Conservation (phyloP, 2,113 vertebrate genomes). For the Seriola quinqueradiata region DNA sequence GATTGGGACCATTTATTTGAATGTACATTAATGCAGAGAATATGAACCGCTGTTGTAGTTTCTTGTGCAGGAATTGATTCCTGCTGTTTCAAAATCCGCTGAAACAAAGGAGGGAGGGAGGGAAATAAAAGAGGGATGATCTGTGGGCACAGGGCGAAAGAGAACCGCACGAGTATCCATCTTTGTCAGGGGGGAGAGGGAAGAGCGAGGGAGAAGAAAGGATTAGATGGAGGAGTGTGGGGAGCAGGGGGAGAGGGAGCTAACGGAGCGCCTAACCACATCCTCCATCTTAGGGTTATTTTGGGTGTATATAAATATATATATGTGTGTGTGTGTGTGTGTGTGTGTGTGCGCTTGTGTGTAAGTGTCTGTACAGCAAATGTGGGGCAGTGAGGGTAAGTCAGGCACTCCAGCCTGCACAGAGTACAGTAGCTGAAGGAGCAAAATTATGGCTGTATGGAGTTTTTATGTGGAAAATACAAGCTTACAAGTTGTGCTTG, state of each 20-base stretch:
- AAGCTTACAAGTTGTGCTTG: not conserved
- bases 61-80: constrained; percentile 15
- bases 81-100: constrained; percentile 24
- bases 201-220: constrained; percentile 30
- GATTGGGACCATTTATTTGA: constrained; percentile 12
- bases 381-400: constrained; percentile 42
- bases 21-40: constrained; percentile 6
- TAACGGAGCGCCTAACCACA: constrained; percentile 58
- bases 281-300: constrained; percentile 71
- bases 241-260: constrained; percentile 45
- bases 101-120: constrained; percentile 18
- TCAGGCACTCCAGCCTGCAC: constrained; percentile 9
- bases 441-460: not conserved
- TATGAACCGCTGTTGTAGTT: not conserved
- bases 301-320: constrained; percentile 21
- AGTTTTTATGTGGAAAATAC: not conserved
- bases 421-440: not conserved
- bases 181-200: constrained; percentile 67
- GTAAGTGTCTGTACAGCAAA: constrained; percentile 37
- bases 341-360: not conserved
- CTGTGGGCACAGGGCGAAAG: constrained; percentile 51
- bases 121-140: constrained; percentile 56
- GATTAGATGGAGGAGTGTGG: constrained; percentile 50
- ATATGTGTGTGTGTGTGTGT: constrained; percentile 3
- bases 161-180: constrained; percentile 59